Base-by-base conservation (phyloP, 1,140 invertebrate species). In the Heliconius melpomene region DNA sequence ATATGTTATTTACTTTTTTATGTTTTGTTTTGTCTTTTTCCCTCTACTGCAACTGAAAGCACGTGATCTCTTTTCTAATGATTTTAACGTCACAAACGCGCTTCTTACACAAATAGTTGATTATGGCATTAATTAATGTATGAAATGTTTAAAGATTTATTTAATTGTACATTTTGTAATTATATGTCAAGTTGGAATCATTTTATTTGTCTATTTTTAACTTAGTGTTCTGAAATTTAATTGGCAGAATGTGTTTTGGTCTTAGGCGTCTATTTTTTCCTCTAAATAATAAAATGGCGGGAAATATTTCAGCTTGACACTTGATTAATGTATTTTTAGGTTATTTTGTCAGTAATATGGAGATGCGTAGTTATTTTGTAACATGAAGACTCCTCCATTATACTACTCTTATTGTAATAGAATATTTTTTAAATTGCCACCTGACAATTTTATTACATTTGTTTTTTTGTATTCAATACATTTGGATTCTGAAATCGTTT, bases 391-490 rank as follows among this genome's bases (percentile, higher is more conserved):
- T 72, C 38, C 74, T 76, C 50, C 76, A 66, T 82, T 81, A 52
- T 73, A 85, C 50, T 52, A 89, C 86, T 92, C 88, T 91, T 89
- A 88, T 87, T 88, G 83, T 57, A 84, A 89, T 92, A 90, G 87
- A 89, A 87, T 90, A 91, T 90, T 90, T 89, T 46, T 90, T 78
- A 92, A 92, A 93, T 91, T 93, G 89, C 90, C 91, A 90, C 82
- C 88, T 86, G 90, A 90, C 88, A 88, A 91, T 90, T 93, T 91
- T 93, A 93, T 90, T 93, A 89, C 86, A 89, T 93, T 93, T 93
- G 91, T 94, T 94, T 52, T 94, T 52, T 94, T 94, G 87, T 93
- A 93, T 93, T 93, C 88, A 94, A 94, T 93, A 94, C 89, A 94
- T 93, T 93, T 94, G 91, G 91, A 93, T 90, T 92, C 90, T 90